These are phyloP conservation scores for Antheraea pernyi DNA, from an alignment of 1,140 invertebrate genomes.

Conservation along the genomic window DNA sequence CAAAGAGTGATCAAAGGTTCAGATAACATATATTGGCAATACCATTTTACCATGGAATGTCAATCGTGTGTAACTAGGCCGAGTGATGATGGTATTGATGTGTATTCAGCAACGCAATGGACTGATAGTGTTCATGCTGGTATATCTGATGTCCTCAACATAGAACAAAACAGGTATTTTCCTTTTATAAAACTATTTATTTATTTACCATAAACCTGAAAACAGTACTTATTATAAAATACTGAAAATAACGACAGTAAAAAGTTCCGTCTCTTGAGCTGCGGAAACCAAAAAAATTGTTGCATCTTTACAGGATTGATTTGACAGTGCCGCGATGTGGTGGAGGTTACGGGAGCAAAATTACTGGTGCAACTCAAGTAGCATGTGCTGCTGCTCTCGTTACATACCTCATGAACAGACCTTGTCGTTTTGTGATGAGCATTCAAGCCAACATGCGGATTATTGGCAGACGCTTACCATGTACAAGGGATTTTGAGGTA, in stretches of 20 bases:
- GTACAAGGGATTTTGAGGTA: constrained; percentile 81
- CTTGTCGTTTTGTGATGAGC: constrained; percentile 81
- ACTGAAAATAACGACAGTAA: too few relatives aligned
- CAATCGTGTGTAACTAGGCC: constrained; percentile 81
- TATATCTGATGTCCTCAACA: constrained; percentile 80
- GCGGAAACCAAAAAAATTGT: too few relatives aligned
- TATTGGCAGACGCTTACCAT: constrained; percentile 81
- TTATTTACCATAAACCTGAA: too few relatives aligned
- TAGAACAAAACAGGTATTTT: constrained; percentile 53
- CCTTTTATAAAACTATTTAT: neutral
- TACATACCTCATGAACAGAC: constrained; percentile 78
- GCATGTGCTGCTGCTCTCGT: constrained; percentile 80
- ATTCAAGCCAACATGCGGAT: constrained; percentile 82
- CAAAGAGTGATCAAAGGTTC: constrained; percentile 74
- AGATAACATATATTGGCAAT: constrained; percentile 68
- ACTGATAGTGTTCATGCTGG: constrained; percentile 81
- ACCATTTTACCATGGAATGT: constrained; percentile 84
- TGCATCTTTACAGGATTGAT: constrained; percentile 76
- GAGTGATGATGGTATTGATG: constrained; percentile 82
- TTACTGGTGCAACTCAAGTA: constrained; percentile 73
- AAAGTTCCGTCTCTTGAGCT: too few relatives aligned
- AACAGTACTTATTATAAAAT: too few relatives aligned
- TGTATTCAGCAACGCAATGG: constrained; percentile 81
- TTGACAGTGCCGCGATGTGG: constrained; percentile 80
- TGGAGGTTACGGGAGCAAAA: constrained; percentile 82